These are phyloP conservation scores for Goniozus legneri DNA, from an alignment of 1,140 invertebrate genomes.

Conservation along the genomic window DNA sequence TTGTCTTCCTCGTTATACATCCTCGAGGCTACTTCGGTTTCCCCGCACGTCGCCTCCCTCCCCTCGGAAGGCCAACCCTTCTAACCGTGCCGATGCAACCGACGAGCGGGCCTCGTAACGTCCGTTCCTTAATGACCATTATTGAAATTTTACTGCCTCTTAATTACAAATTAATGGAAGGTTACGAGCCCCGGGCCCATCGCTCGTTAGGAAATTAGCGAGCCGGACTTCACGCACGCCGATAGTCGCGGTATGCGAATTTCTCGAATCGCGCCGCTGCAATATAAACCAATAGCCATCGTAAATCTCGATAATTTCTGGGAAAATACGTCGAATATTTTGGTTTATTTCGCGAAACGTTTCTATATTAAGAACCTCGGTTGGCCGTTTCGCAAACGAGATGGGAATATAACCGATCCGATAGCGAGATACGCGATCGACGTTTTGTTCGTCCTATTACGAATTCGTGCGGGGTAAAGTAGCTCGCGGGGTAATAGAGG, in stretches of 20 bases:
- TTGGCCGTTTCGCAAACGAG: neutral
- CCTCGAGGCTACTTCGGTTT: conserved; percentile 16
- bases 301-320: too few species aligned
- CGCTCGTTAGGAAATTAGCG: conserved; percentile 36
- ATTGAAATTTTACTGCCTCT: conserved; percentile 55
- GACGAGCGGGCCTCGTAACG: conserved; percentile 41
- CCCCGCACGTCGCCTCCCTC: conserved; percentile 21
- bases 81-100: conserved; percentile 21
- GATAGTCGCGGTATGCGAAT: too few species aligned
- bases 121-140: conserved; percentile 53
- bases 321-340: too few species aligned
- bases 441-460: conserved; percentile 4
- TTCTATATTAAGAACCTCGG: too few species aligned
- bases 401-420: conserved; percentile 13
- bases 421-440: neutral
- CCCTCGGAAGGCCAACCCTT: conserved; percentile 28
- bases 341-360: too few species aligned
- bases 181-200: conserved; percentile 35
- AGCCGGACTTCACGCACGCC: neutral
- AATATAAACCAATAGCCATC: too few species aligned
- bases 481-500: conserved; percentile 41
- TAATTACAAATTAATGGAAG: conserved; percentile 53
- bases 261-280: too few species aligned
- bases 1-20: conserved; percentile 1
- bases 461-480: conserved; percentile 28